Evolutionary conservation across 2,888 invertebrate species (phyloP), one percentile per base, ranked within the genome.

Genomic region (Troglohyphantes excavatus): DNA sequence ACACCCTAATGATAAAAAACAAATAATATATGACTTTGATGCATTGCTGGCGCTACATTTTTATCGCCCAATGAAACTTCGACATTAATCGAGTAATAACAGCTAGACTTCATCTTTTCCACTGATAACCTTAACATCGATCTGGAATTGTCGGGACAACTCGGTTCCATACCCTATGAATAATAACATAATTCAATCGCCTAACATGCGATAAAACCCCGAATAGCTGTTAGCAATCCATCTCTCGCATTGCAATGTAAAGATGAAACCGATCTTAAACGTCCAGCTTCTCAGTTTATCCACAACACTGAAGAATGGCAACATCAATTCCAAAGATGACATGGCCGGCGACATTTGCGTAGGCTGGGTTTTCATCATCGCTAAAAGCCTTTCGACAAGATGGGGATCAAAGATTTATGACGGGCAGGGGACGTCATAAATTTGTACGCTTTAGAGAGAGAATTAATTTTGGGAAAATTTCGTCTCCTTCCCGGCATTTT

Each of bases 341-440:
- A 86, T 27, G 39, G 70, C 70, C 2, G 70, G 46, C 70, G 72
- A 86, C 86, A 86, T 63, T 72, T 46, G 86, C 86, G 86, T 86
- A 72, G 86, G 86, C 72, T 21, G 79, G n/a, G 72, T 63, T 86
- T 78, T 86, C 86, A 86, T 86, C 79, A 86, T 59, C 9, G 72
- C 68, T 86, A 86, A 86, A 86, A 86, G 86, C 86, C 72, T 86
- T 78, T 86, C 79, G 70, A 86, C 79, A 63, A 79, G 70, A 78
- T 76, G 59, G 33, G 70, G 19, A 72, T 79, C 76, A 63, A 33
- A 72, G 79, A 86, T 79, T 86, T 72, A 79, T 72, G 78, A 13
- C 46, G 53, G 23, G 17, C 72, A 7, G 76, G 23, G 53, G 65
- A 81, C 67, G 67, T 68, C 79, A 68, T 81, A 68, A 78, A 78